These are phyloP conservation scores for Stegodyphus dumicola DNA, from an alignment of 1,140 invertebrate species.

Conservation along the genomic window DNA sequence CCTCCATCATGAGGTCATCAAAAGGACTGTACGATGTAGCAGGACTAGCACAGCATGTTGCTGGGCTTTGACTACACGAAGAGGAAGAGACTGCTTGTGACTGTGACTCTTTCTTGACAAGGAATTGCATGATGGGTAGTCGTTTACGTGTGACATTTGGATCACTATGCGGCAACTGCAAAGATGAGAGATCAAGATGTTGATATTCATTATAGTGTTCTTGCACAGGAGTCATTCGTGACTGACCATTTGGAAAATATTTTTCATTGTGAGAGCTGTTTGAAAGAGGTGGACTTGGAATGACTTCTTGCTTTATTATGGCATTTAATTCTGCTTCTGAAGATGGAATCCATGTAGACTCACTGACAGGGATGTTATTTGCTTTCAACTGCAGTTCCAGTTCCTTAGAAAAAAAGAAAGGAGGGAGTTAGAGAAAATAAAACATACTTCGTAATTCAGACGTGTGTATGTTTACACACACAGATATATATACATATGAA, in stretches of 20 bases:
- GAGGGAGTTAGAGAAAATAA: too few relatives aligned
- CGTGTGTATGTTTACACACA: too few relatives aligned
- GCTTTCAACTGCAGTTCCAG: slow-evolving; percentile 31
- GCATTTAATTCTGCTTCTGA: slow-evolving; percentile 21
- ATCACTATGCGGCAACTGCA: slow-evolving; percentile 3
- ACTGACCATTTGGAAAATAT: slow-evolving; percentile 6
- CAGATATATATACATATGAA: too few relatives aligned
- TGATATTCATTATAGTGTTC: slow-evolving; percentile 12
- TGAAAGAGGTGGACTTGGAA: background rate
- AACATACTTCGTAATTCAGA: too few relatives aligned
- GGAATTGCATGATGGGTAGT: slow-evolving; percentile 27
- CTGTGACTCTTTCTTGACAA: slow-evolving; percentile 29
- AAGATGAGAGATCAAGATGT: background rate
- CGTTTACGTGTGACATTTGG: slow-evolving; percentile 1
- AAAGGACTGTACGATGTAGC: background rate
- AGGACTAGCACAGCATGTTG: background rate
- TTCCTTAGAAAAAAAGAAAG: background rate
- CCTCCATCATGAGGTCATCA: slow-evolving; percentile 49
- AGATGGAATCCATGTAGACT: slow-evolving; percentile 47
- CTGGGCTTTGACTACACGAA: slow-evolving; percentile 41
- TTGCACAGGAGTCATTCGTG: background rate
- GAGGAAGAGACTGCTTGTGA: slow-evolving; percentile 2
- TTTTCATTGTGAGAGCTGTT: slow-evolving; percentile 2
- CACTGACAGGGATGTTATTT: slow-evolving; percentile 9
- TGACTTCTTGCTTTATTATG: slow-evolving; percentile 41